phyloP scores from a whole-genome alignment of 2,113 vertebrate genomes.

The Asarcornis scutulata region DNA sequence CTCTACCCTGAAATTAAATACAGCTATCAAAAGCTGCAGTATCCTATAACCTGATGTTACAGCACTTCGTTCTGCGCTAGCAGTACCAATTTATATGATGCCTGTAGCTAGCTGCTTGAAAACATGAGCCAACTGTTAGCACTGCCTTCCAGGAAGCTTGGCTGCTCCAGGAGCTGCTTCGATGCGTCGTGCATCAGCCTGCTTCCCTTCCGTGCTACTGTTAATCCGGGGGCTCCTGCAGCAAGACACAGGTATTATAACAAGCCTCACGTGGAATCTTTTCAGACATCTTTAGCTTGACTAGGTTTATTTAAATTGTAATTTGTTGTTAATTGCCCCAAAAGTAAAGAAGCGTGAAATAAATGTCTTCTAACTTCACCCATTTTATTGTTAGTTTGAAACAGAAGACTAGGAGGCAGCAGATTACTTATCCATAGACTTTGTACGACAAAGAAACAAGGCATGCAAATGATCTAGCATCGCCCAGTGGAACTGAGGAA shows the following conservation, averaged over 20 bases:
- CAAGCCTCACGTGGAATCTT: background rate
- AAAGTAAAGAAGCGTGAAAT: background rate
- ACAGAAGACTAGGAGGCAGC: background rate
- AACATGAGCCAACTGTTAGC: background rate
- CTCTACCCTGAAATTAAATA: background rate
- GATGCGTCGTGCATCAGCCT: rapidly evolving
- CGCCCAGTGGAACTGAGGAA: background rate
- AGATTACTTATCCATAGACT: background rate
- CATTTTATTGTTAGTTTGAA: background rate
- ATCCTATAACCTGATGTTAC: background rate
- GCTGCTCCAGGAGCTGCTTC: background rate
- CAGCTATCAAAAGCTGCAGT: background rate
- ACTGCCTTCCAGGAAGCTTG: background rate
- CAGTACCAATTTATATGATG: background rate
- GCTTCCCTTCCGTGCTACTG: background rate
- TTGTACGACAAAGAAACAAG: background rate
- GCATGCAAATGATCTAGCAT: background rate
- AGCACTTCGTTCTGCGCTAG: background rate
- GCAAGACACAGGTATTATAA: rapidly evolving
- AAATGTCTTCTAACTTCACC: background rate
- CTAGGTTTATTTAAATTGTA: background rate
- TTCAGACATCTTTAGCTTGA: background rate
- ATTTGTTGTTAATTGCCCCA: background rate
- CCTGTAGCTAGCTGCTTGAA: background rate
- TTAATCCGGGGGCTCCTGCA: background rate